Conservation (phyloP, 2,888 invertebrate genomes). For the Polia nebulosa region DNA sequence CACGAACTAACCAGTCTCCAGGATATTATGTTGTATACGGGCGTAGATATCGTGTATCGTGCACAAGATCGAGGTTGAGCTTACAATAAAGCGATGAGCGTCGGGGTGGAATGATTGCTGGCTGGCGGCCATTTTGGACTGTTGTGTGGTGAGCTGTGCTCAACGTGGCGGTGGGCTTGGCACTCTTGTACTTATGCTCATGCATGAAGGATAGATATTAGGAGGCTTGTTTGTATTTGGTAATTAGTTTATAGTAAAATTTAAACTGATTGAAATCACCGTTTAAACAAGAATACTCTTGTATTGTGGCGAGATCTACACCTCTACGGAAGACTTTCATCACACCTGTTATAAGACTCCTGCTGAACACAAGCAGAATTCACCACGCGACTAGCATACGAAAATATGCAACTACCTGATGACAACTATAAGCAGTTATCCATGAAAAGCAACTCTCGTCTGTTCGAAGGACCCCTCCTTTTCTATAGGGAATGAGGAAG, state of each 20-base stretch:
- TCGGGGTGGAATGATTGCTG: constrained; percentile 51
- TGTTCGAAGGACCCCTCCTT: not conserved
- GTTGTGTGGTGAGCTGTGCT: constrained; percentile 7
- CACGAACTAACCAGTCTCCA: not conserved
- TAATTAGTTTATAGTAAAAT: too few relatives aligned
- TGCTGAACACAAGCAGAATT: too few relatives aligned
- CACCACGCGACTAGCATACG: too few relatives aligned
- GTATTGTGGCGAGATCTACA: too few relatives aligned
- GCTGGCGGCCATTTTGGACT: constrained; percentile 32
- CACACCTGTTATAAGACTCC: too few relatives aligned
- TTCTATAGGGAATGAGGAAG: not conserved
- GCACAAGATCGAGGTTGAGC: constrained; percentile 38
- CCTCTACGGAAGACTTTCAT: too few relatives aligned
- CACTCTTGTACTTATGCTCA: constrained; percentile 7
- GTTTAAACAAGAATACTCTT: too few relatives aligned
- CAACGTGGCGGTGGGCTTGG: constrained; percentile 19
- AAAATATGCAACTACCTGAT: not conserved
- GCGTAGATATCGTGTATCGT: constrained; percentile 31
- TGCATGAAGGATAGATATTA: constrained; percentile 5
- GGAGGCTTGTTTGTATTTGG: not conserved
- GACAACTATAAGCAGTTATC: not conserved
- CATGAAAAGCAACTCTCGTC: not conserved
- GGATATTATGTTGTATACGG: constrained; percentile 27
- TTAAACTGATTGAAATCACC: too few relatives aligned
- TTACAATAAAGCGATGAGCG: constrained; percentile 60